Evolutionary conservation across 2,888 invertebrate species (phyloP), one percentile per base, ranked within the genome.

Genomic region (Gryllus longicercus): DNA sequence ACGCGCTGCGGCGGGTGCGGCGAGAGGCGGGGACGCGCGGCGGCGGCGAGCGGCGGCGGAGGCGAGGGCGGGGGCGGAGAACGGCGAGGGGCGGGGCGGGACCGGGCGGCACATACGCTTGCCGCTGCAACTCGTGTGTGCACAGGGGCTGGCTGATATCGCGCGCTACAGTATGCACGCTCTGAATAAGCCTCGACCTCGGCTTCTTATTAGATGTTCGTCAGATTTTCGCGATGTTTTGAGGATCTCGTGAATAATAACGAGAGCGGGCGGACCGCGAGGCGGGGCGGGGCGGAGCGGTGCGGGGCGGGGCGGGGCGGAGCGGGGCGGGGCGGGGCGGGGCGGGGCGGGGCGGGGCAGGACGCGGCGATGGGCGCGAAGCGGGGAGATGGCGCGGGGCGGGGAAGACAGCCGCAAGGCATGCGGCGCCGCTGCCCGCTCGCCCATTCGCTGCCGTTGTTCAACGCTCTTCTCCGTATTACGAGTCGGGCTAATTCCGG

Each of bases 191-290:
- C 63, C 16, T 63, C 16, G 63, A 18, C n/a, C 63, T 63, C n/a
- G 63, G n/a, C 63, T 63, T 63, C 63, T 63, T 63, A 63, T 63
- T 63, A n/a, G 63, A 63, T 63, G 63, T 63, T 63, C 63, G n/a
- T 63, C 63, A 14, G 14, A 63, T 63, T 63, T 63, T 63, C 14
- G 63, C 38, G 38, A 38, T 38, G 38, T 38, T 38, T 38, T 38
- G 38, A 38, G 38, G 38, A 38, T 38, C 38, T 38, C 38, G 38
- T 38, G 38, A 38, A 38, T 38, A 38, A 38, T 38, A 38, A 38
- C 38, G 38, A 38, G 38, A 38, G 38, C 38, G 38, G 8, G 38
- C 38, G 38, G 38, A 8, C 38, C 38, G 8, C 38, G 38, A 38
- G 38, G 38, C 38, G 38, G 8, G 38, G 38, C 25, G 25, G n/a